A percentile compares a stretch with the other conserved stretches of the same genome.
phyloP scores from a whole-genome alignment of 2,888 invertebrate genomes.

The Caenorhabditis sulstoni region DNA sequence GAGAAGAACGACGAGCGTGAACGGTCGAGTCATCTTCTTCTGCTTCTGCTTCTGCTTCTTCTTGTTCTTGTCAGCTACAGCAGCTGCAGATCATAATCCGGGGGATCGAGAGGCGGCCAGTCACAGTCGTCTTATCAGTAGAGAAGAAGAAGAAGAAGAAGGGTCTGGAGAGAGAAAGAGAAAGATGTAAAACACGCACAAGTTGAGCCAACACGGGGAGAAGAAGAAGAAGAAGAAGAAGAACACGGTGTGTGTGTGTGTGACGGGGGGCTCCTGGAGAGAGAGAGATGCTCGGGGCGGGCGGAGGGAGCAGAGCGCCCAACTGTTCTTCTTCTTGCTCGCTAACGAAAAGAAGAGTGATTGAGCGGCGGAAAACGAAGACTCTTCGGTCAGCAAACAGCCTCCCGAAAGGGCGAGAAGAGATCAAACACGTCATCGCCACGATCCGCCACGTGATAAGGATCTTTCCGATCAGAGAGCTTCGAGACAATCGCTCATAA shows the following conservation, averaged over 20 bases:
- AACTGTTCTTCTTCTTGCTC: constrained; percentile 27
- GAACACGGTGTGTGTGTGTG: constrained; percentile 33
- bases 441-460: not conserved
- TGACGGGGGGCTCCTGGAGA: constrained; percentile 22
- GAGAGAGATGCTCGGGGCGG: constrained; percentile 25
- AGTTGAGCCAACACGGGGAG: constrained; percentile 58
- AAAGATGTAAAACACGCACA: constrained; percentile 59
- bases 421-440: constrained; percentile 49
- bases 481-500: too few relatives aligned
- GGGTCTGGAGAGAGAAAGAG: constrained; percentile 36
- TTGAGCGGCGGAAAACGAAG: constrained; percentile 14
- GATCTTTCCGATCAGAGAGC: not conserved
- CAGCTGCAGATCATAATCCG: constrained; percentile 52
- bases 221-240: not conserved
- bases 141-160: constrained; percentile 3
- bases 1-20: constrained; percentile 35
- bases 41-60: too few relatives aligned
- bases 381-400: constrained; percentile 15
- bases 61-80: too few relatives aligned
- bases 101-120: constrained; percentile 29
- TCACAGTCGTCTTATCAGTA: constrained; percentile 24
- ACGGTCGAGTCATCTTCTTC: constrained; percentile 30
- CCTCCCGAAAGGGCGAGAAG: constrained; percentile 29
- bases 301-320: constrained; percentile 29
- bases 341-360: too few relatives aligned